Evolutionary conservation across 2,888 invertebrate genomes (phyloP), one percentile per base, ranked within the genome.

Genomic region (Aromia moschata): DNA sequence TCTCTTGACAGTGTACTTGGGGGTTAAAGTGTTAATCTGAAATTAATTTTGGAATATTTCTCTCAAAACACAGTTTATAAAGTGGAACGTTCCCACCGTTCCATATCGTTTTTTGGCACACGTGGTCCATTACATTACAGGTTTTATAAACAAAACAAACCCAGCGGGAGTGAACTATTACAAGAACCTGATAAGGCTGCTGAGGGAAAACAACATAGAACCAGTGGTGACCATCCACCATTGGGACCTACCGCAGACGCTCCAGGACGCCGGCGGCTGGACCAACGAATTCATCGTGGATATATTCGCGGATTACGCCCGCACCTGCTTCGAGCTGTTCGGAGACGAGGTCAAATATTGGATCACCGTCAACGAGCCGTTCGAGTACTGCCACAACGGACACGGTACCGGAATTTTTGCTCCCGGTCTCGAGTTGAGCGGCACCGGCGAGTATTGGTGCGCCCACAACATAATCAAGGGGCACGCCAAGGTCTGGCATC

Each of bases 391-490:
- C 18, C 15, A n/a, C n/a, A 17, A 5, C 10, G 17, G 51, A 1
- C 38, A 51, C 20, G 51, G 51, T n/a, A 11, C 10, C 1, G 51
- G 51, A 2, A 1, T 14, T 38, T 5, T 17, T 10, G 51, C 51
- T n/a, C 51, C 51, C 4, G 38, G 17, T 10, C 3, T 51, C 14
- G 16, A 37, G 14, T 14, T 15, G 9, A 16, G 16, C n/a, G 51
- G 38, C 7, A 18, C 38, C n/a, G 16, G 2, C 10, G 51, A 51
- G 3, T 51, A 51, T 15, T n/a, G 16, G 18, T 51, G 51, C n/a
- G 38, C 51, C 9, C 51, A 51, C 18, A 51, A 51, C 33, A 15
- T 51, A 18, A 16, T 51, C 9, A 51, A 51, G 38, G 51, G 17
- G 11, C 51, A 51, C 15, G 51, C 38, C 2, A n/a, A 17, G 14